Conservation (phyloP, 2,888 invertebrate genomes). For the Hanleya hanleyi region DNA sequence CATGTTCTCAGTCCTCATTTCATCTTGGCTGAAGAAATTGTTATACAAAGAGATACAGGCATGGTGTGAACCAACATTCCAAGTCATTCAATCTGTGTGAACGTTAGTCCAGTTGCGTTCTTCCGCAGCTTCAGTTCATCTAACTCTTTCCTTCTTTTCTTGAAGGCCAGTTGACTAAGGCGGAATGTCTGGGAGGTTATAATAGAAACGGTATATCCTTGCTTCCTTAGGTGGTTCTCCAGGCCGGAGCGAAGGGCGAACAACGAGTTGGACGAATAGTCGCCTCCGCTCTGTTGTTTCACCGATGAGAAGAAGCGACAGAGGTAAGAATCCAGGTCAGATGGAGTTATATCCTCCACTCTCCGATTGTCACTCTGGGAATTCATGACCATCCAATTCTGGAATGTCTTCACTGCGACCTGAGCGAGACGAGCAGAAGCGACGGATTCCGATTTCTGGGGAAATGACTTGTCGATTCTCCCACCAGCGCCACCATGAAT, state of each 20-base stretch:
- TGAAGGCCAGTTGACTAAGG: neutral
- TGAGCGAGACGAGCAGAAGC: neutral
- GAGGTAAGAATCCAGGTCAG: neutral
- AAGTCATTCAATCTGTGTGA: too few relatives aligned
- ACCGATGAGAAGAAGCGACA: neutral
- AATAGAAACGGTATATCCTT: neutral
- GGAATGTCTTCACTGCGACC: neutral
- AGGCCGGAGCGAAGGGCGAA: neutral
- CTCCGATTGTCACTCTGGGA: neutral
- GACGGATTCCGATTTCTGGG: neutral
- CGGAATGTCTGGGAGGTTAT: neutral
- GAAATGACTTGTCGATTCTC: too few relatives aligned
- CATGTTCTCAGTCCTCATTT: too few relatives aligned
- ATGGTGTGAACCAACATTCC: too few relatives aligned
- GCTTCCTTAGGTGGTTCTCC: neutral
- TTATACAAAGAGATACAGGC: too few relatives aligned
- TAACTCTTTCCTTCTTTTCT: neutral
- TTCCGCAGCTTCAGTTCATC: too few relatives aligned
- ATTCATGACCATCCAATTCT: neutral
- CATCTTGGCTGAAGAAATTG: too few relatives aligned
- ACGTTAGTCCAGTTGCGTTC: too few relatives aligned
- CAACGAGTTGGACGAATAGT: neutral
- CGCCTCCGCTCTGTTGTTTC: neutral
- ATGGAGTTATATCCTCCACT: neutral
- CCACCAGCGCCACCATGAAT: too few relatives aligned